phyloP scores from a whole-genome alignment of 2,888 invertebrate genomes.

The Disparrhopalites patrizii region DNA sequence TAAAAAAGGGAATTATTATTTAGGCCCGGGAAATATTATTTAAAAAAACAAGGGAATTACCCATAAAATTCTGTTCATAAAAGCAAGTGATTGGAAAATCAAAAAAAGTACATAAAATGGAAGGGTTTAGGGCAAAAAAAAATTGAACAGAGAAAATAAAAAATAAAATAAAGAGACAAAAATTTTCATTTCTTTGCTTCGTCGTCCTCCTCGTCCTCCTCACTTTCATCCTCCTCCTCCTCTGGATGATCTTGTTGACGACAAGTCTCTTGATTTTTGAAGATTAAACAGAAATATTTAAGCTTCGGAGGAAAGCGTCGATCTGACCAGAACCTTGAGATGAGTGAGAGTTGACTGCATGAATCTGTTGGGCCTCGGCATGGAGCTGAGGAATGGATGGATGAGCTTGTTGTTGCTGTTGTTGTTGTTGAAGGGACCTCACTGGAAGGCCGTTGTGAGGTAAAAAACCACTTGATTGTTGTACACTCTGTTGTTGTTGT shows the following conservation, averaged over 20 bases:
- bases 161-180: too few relatives aligned
- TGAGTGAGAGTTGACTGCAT: constrained; percentile 1
- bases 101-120: too few relatives aligned
- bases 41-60: too few relatives aligned
- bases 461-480: constrained; percentile 23
- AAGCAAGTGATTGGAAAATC: too few relatives aligned
- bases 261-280: constrained; percentile 24
- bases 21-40: too few relatives aligned
- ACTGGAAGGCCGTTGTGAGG: constrained; percentile 24
- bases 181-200: too few relatives aligned
- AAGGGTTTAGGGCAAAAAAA: too few relatives aligned
- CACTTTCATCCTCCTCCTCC: not conserved
- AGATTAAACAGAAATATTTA: constrained; percentile 49
- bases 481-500: constrained; percentile 18
- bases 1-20: too few relatives aligned
- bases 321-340: constrained; percentile 64
- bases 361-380: constrained; percentile 22
- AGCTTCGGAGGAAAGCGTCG: constrained; percentile 71
- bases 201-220: too few relatives aligned
- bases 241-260: constrained; percentile 2
- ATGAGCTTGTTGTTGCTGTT: constrained; percentile 25
- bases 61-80: too few relatives aligned
- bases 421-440: constrained; percentile 26
- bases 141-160: too few relatives aligned
- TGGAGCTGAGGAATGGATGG: constrained; percentile 16